Conservation (phyloP, 2,888 invertebrate genomes). For the Hesperia comma region DNA sequence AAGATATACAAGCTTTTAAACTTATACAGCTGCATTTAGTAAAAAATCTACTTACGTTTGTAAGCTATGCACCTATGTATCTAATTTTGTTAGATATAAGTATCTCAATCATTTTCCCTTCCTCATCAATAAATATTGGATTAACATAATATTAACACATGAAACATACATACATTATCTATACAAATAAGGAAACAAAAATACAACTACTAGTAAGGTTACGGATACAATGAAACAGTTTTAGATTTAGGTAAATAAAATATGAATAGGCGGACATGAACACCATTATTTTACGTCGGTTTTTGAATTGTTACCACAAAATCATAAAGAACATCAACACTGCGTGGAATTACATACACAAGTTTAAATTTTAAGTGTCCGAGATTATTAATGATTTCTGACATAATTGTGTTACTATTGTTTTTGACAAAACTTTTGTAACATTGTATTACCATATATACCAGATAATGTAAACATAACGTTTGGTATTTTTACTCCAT, state of each 20-base stretch:
- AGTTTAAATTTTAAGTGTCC: too few species aligned
- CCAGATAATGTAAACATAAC: too few species aligned
- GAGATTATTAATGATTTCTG: too few species aligned
- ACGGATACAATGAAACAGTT: constrained; percentile 19
- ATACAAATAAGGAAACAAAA: constrained; percentile 27
- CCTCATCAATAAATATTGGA: constrained; percentile 13
- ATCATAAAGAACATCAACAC: neutral
- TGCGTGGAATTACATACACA: too few species aligned
- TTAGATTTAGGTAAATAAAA: constrained; percentile 53
- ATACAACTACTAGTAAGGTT: constrained; percentile 29
- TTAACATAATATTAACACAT: constrained; percentile 22
- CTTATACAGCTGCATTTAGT: constrained; percentile 6
- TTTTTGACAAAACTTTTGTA: too few species aligned
- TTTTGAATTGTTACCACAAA: constrained; percentile 6
- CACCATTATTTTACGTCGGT: constrained; percentile 47
- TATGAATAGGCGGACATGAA: constrained; percentile 65
- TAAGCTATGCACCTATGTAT: constrained; percentile 13
- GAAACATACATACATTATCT: constrained; percentile 17
- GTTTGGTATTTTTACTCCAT: too few species aligned
- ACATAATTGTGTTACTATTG: too few species aligned
- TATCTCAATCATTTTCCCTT: neutral
- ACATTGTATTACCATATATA: too few species aligned
- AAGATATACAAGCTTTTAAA: constrained; percentile 6
- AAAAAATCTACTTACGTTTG: constrained; percentile 5
- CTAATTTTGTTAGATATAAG: constrained; percentile 2